Evolutionary conservation across 1,140 invertebrate genomes (phyloP).

Genomic region (Scaptodrosophila lebanonensis): DNA sequence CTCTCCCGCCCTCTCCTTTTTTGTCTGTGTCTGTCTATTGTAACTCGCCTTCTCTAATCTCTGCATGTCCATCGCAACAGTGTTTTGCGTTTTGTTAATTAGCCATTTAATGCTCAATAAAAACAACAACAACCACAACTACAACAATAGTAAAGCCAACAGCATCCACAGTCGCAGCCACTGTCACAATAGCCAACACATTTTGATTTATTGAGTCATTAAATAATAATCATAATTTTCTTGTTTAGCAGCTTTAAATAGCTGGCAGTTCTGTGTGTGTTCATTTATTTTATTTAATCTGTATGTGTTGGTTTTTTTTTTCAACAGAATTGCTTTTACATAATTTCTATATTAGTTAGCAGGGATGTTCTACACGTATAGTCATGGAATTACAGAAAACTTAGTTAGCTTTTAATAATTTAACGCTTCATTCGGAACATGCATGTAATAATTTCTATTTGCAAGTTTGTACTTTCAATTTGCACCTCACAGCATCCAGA

Average conservation of each 20-base stretch:
- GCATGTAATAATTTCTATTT: too few relatives aligned
- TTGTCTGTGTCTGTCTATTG: not conserved
- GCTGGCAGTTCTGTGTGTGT: not conserved
- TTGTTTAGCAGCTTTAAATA: constrained; percentile 35
- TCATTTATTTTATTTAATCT: constrained; percentile 16
- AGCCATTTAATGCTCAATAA: constrained; percentile 66
- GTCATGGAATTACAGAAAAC: too few relatives aligned
- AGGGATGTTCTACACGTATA: too few relatives aligned
- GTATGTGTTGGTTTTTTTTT: too few relatives aligned
- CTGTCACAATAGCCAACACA: constrained; percentile 26
- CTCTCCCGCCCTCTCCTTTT: too few relatives aligned
- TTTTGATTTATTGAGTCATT: constrained; percentile 67
- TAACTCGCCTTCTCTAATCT: constrained; percentile 30
- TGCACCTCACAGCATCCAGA: too few relatives aligned
- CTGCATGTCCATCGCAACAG: constrained; percentile 24
- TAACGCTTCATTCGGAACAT: too few relatives aligned
- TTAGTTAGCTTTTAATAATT: too few relatives aligned
- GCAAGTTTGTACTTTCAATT: too few relatives aligned
- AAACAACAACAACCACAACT: constrained; percentile 32
- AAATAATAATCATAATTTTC: constrained; percentile 66
- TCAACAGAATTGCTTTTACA: too few relatives aligned
- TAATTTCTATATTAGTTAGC: too few relatives aligned
- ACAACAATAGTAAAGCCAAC: constrained; percentile 16
- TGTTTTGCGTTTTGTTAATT: constrained; percentile 61
- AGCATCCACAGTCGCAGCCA: not conserved